Percentiles rank a stretch among this genome's conserved stretches.
These are phyloP conservation scores for Proteles cristata DNA, from an alignment of 2,113 vertebrate species.

Conservation along the genomic window DNA sequence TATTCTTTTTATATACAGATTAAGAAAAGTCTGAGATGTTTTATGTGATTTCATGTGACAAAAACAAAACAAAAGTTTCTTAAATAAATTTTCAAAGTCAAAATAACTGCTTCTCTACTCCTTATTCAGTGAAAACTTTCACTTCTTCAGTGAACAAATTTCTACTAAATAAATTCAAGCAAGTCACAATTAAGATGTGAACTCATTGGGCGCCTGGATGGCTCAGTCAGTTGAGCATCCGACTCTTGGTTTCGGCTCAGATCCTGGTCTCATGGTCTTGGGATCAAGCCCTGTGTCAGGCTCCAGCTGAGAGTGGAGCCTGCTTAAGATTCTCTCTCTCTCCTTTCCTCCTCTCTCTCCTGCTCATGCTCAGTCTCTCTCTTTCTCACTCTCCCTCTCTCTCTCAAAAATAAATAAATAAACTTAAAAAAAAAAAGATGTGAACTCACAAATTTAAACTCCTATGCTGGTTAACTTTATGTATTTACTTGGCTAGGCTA, in stretches of 20 bases:
- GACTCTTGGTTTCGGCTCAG: too few relatives aligned
- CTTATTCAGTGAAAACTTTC: background rate
- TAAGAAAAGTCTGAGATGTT: slow-evolving; percentile 1
- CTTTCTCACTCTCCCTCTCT: too few relatives aligned
- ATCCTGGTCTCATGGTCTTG: too few relatives aligned
- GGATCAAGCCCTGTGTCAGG: too few relatives aligned
- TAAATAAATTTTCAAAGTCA: slow-evolving; percentile 37
- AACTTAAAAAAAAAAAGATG: background rate
- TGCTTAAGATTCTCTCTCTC: too few relatives aligned
- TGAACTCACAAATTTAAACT: background rate
- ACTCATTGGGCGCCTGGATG: background rate
- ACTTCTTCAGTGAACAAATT: background rate
- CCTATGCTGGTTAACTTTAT: background rate
- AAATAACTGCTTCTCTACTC: background rate
- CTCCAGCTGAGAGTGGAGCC: too few relatives aligned
- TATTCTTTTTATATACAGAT: background rate
- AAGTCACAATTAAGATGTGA: background rate
- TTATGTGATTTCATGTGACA: background rate
- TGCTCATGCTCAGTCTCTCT: too few relatives aligned
- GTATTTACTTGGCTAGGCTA: background rate
- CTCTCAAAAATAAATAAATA: too few relatives aligned
- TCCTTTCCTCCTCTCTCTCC: too few relatives aligned
- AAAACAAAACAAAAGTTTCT: background rate
- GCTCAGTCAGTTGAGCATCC: too few relatives aligned
- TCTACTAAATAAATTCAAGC: slow-evolving; percentile 24